Base-by-base conservation (phyloP, 2,113 vertebrate genomes). In the Cebidichthys violaceus region DNA sequence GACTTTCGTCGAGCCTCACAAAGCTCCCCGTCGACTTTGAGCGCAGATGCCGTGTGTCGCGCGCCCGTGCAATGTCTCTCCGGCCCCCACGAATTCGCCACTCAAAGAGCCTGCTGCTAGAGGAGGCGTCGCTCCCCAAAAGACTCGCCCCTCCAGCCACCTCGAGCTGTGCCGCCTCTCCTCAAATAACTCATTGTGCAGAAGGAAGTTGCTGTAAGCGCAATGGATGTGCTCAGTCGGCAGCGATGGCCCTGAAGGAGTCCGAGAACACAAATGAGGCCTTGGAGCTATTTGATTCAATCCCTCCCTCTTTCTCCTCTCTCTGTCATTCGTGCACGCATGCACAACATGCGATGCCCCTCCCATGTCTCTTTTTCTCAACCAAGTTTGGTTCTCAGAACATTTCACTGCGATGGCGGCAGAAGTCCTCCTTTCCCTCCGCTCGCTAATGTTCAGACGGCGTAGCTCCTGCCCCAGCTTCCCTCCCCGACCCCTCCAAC, bases 1-100 rank as follows among this genome's bases (percentile, higher is more conserved):
- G 81, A 90, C 82, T 92, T 94, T 84, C 69, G 79, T 89, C 77
- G 81, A 83, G 81, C 86, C 86, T 91, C 88, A 82, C 79, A 88
- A 88, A 86, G 79, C 64, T 1, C 64, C 2, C 79, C 39, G 70
- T 75, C 77, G 77, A 76, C 54, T 86, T 73, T 24, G 54, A 74
- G 61, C 43, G 54, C 78, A 72, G 54, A 82, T 77, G 76, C 45
- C 3, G 33, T 5, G 27, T 67, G 41, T 54, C 14, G 43, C 73
- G 69, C 43, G 4, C 45, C 55, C n/a, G 55, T 72, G 64, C 20
- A 14, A 65, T 33, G 65, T 74, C 68, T 79, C 59, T 61, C 4
- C 60, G 75, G 59, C 64, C 33, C 37, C 11, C 39, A 33, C 8
- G 27, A 75, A 76, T 82, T 24, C 14, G 43, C 70, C 45, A 62